Percentiles rank a stretch among this genome's conserved stretches.
Evolutionary conservation across 2,888 invertebrate genomes (phyloP).

Genomic region (Drosophila demipolita): DNA sequence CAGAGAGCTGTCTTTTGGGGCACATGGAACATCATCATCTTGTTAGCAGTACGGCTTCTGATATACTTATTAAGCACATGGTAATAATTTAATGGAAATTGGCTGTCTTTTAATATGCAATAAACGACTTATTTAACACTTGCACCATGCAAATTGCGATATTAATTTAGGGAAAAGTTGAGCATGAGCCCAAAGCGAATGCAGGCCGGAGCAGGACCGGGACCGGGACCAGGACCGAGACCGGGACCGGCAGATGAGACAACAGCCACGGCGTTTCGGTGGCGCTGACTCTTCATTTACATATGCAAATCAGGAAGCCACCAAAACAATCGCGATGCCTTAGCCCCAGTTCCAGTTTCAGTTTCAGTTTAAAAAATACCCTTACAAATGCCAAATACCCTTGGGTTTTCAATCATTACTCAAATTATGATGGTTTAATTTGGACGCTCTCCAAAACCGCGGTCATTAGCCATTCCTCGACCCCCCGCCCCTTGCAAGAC

Average conservation of each 20-base stretch:
- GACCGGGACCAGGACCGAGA: slow-evolving; percentile 1
- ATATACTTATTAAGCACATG: slow-evolving; percentile 58
- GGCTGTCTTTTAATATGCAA: slow-evolving; percentile 75
- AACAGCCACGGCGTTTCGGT: slow-evolving; percentile 11
- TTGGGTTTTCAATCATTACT: slow-evolving; percentile 79
- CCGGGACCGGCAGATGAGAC: slow-evolving; percentile 1
- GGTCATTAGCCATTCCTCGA: slow-evolving; percentile 66
- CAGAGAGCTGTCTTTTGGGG: background rate
- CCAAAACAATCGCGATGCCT: slow-evolving; percentile 22
- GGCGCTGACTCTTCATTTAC: slow-evolving; percentile 63
- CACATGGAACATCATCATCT: slow-evolving; percentile 72
- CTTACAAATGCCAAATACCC: slow-evolving; percentile 64
- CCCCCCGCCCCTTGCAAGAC: slow-evolving; percentile 7
- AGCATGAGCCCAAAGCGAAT: slow-evolving; percentile 37
- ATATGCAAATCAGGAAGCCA: slow-evolving; percentile 69
- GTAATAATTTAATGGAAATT: slow-evolving; percentile 73
- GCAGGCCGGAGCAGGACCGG: slow-evolving; percentile 25
- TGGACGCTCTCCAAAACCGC: slow-evolving; percentile 63
- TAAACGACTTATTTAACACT: slow-evolving; percentile 81
- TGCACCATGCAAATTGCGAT: slow-evolving; percentile 74
- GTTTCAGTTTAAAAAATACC: slow-evolving; percentile 38
- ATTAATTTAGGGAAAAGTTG: slow-evolving; percentile 72
- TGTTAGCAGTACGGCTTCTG: slow-evolving; percentile 54
- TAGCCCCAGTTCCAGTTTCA: slow-evolving; percentile 13
- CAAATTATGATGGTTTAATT: slow-evolving; percentile 79